phyloP scores from a whole-genome alignment of 2,113 vertebrate genomes.

The Nematolebias whitei region DNA sequence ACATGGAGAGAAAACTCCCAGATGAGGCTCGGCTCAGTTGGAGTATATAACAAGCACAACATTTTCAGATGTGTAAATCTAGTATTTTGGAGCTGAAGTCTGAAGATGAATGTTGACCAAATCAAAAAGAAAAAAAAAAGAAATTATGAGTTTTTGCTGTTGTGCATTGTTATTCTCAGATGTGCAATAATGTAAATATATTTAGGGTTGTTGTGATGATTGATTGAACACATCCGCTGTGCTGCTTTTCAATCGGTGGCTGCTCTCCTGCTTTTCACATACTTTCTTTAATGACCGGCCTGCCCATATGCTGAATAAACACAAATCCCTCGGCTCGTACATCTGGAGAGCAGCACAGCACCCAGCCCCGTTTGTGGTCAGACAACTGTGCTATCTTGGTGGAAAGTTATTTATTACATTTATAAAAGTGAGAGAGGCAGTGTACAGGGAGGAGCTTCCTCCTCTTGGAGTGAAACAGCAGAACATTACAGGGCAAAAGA shows the following conservation, averaged over 20 bases:
- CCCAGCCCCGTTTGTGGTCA: constrained; percentile 68
- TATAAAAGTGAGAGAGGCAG: constrained; percentile 69
- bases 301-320: constrained; percentile 74
- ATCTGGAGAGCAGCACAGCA: constrained; percentile 73
- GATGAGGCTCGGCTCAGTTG: constrained; percentile 61
- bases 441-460: constrained; percentile 61
- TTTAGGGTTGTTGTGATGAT: background rate
- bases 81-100: constrained; percentile 62
- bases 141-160: constrained; percentile 15
- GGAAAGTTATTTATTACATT: constrained; percentile 77
- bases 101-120: constrained; percentile 55
- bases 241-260: constrained; percentile 54
- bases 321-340: constrained; percentile 54
- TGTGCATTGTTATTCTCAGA: constrained; percentile 16
- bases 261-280: constrained; percentile 65
- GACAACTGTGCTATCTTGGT: constrained; percentile 71
- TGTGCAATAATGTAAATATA: background rate
- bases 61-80: constrained; percentile 75
- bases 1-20: constrained; percentile 78
- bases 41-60: constrained; percentile 71
- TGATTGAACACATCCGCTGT: constrained; percentile 48
- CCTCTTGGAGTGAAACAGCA: constrained; percentile 57
- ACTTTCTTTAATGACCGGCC: constrained; percentile 73
- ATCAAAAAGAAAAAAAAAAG: constrained; percentile 6
- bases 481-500: constrained; percentile 35